Evolutionary conservation across 2,888 invertebrate genomes (phyloP), one percentile per base, ranked within the genome.

Genomic region (Tetragonula carbonaria): DNA sequence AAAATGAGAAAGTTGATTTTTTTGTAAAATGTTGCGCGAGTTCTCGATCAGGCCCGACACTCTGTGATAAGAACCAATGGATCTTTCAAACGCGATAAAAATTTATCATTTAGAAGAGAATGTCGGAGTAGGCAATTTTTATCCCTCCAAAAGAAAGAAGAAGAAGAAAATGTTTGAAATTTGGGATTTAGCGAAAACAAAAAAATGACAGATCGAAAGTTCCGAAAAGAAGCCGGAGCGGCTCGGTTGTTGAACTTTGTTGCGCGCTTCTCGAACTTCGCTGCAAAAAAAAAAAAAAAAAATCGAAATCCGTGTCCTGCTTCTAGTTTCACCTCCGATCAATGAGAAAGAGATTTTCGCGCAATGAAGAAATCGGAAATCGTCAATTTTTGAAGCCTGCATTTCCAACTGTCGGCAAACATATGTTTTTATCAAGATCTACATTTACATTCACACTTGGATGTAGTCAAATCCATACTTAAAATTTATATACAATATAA

Each of bases 341-440:
- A 80, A 80, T 80, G 75, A 75, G 62, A 71, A 72, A 75, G 80
- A 75, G 75, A 71, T 72, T 51, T 59, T 21, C 33, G 75, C 63
- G 75, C 75, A 82, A 82, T 63, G 75, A 80, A 80, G 75, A 82
- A 82, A 80, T 33, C 75, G 2, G 72, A 63, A 83, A 81, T 83
- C 81, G 74, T 72, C 75, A 72, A 73, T 83, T 83, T 82, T 53
- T 45, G 62, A 82, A 45, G 59, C 53, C 55, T n/a, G 13, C 53
- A 66, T 71, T 74, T 62, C 23, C 45, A 21, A 21, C 57, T 50
- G 45, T 66, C 74, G 57, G 59, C 38, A 53, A 28, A 33, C 65
- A 18, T 33, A 28, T 33, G 38, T 59, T 23, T n/a, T 13, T 59
- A 2, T n/a, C n/a, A 59, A 2, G 45, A 45, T 2, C 8, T 45